Evolutionary conservation across 1,140 invertebrate species (phyloP).

Genomic region (Trichoplusia ni): DNA sequence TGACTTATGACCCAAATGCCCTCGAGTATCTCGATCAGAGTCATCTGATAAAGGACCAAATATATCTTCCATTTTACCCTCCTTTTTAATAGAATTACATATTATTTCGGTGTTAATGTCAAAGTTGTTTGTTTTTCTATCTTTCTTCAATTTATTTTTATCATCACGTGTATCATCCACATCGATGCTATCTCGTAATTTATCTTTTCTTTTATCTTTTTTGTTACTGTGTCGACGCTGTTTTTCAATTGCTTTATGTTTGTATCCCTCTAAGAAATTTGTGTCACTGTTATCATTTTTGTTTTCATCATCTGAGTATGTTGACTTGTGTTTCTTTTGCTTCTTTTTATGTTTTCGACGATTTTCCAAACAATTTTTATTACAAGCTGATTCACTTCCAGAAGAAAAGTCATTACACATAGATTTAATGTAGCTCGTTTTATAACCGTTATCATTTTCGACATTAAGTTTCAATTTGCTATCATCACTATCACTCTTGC

Average conservation of each 20-base stretch:
- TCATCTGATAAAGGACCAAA: constrained; percentile 93
- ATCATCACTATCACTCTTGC: constrained; percentile 74
- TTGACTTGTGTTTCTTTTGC: constrained; percentile 88
- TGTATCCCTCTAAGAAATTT: constrained; percentile 48
- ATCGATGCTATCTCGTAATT: constrained; percentile 82
- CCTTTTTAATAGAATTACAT: constrained; percentile 80
- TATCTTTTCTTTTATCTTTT: constrained; percentile 88
- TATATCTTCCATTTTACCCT: constrained; percentile 92
- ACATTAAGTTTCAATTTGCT: constrained; percentile 62
- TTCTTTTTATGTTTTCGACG: constrained; percentile 92
- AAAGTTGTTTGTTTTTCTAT: constrained; percentile 77
- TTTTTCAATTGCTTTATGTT: constrained; percentile 80
- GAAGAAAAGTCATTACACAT: constrained; percentile 80
- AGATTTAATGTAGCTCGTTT: constrained; percentile 54
- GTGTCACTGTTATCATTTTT: constrained; percentile 60
- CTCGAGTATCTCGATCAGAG: constrained; percentile 65
- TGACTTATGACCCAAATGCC: constrained; percentile 38
- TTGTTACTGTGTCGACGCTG: constrained; percentile 85
- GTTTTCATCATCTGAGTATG: constrained; percentile 83
- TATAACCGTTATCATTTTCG: constrained; percentile 61
- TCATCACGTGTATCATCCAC: constrained; percentile 80
- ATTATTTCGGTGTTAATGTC: constrained; percentile 50
- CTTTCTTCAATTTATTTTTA: constrained; percentile 83
- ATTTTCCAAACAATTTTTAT: constrained; percentile 74
- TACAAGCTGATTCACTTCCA: constrained; percentile 78